A percentile compares a stretch with the other conserved stretches of the same genome.
These are phyloP conservation scores for Riparia riparia DNA, from an alignment of 2,113 vertebrate genomes.

Conservation along the genomic window DNA sequence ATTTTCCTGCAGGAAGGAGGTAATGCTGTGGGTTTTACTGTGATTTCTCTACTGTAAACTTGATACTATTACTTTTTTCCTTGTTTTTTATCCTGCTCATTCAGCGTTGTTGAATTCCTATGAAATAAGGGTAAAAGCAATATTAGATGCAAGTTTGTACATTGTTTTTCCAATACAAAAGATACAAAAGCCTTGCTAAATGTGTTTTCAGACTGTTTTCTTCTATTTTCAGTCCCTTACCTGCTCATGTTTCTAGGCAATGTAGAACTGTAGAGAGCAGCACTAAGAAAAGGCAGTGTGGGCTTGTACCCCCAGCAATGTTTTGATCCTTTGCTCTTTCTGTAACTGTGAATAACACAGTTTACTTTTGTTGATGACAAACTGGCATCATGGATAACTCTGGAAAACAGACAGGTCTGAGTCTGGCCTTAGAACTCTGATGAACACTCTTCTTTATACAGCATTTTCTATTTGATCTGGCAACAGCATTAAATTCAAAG, in stretches of 20 bases:
- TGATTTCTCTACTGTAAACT: background rate
- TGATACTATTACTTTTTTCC: background rate
- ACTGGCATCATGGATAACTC: fast-evolving
- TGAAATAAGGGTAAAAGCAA: background rate
- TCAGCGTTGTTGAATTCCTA: background rate
- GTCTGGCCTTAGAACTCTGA: background rate
- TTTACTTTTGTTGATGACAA: background rate
- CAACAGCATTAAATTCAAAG: background rate
- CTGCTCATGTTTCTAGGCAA: background rate
- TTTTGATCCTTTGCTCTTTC: background rate
- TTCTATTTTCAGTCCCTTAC: background rate
- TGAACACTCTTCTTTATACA: background rate
- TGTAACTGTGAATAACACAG: background rate
- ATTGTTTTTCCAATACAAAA: background rate
- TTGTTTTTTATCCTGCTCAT: background rate
- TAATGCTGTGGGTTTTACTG: background rate
- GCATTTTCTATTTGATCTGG: background rate
- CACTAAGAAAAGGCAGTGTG: background rate
- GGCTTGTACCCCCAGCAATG: background rate
- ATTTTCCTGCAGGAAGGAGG: background rate
- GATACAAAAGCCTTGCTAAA: background rate
- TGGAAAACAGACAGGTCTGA: background rate
- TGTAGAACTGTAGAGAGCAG: background rate
- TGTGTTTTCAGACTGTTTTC: background rate
- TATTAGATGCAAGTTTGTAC: background rate